Evolutionary conservation across 2,888 invertebrate species (phyloP), one percentile per base, ranked within the genome.

Genomic region (Nycteola revayana): DNA sequence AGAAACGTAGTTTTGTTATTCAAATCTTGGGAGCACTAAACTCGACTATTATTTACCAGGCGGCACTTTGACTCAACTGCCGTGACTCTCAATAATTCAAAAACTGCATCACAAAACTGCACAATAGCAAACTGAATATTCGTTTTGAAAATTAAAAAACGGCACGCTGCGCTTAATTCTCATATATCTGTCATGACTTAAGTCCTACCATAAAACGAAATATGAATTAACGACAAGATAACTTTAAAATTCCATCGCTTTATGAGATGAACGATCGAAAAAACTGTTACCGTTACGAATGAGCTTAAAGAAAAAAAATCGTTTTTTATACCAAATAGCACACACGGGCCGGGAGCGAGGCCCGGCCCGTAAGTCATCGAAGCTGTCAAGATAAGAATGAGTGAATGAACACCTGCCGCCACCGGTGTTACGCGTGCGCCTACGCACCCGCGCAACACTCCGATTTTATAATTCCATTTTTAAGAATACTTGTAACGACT

Each of bases 351-450:
- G 72, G 71, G 67, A 61, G 64, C 64, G 53, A 59, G 66, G 44
- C 68, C 62, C 66, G 61, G 69, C 62, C 67, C 83, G 84, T 88
- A 86, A 85, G 80, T 88, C 87, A 88, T 87, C 84, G 78, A 75
- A 79, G 74, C 84, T 88, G 87, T 85, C 87, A 81, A 85, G 87
- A 87, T 87, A 86, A 87, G 83, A 86, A 82, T 82, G 84, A 85
- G 67, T 80, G 84, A 86, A 84, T 80, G 85, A 79, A 80, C 86
- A 86, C 85, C 85, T 86, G 86, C 83, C 71, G 80, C 87, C 73
- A 83, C 87, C 72, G 78, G 85, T 78, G 77, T 86, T 88, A 88
- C 87, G 83, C 86, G 75, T 59, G 76, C 81, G 74, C 82, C 81
- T 70, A 79, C 83, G 73, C 84, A 68, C 67, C 68, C 72, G 63